Conservation (phyloP, 2,888 invertebrate genomes). For the Quadroppia sp. region DNA sequence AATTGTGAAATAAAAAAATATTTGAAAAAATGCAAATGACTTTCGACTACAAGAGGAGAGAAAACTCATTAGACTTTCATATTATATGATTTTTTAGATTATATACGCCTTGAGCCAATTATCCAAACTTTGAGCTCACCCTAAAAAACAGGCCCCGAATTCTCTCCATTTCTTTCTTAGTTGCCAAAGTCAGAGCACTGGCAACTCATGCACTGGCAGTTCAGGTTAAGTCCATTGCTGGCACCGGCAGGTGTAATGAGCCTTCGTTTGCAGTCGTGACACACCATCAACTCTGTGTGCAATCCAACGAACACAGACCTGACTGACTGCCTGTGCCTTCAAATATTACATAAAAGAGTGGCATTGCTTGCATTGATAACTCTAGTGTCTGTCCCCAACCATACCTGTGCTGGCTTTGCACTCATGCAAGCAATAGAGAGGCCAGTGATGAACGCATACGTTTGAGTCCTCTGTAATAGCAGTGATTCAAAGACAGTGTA, state of each 20-base stretch:
- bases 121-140: conserved; percentile 7
- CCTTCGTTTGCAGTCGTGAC: conserved; percentile 10
- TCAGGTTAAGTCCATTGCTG: conserved; percentile 20
- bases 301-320: neutral
- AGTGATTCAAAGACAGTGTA: neutral
- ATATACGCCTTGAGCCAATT: conserved; percentile 25
- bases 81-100: neutral
- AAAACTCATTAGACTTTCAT: conserved; percentile 28
- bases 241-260: conserved; percentile 13
- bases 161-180: neutral
- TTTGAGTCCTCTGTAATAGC: neutral
- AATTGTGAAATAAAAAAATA: neutral
- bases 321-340: neutral
- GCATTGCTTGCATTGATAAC: neutral
- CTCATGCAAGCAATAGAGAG: neutral
- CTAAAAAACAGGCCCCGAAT: conserved; percentile 9
- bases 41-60: neutral
- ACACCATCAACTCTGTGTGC: conserved; percentile 13
- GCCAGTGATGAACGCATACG: neutral
- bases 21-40: conserved; percentile 1
- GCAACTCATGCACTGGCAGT: conserved; percentile 13
- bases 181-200: neutral
- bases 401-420: neutral
- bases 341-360: neutral
- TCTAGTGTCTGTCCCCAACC: neutral